Conservation (phyloP, 2,888 invertebrate genomes). For the Ametastegia equiseti region DNA sequence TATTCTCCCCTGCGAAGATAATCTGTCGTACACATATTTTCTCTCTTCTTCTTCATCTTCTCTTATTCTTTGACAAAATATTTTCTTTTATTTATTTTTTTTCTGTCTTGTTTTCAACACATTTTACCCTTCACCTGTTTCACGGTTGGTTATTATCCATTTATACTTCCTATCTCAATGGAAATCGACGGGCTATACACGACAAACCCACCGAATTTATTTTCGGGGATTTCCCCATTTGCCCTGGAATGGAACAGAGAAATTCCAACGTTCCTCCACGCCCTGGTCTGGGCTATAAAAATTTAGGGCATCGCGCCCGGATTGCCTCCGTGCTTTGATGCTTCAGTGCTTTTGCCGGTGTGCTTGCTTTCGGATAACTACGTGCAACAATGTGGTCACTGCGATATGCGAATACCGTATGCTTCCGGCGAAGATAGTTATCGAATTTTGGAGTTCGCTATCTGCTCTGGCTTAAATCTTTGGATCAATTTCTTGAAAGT, state of each 20-base stretch:
- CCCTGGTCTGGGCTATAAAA: neutral
- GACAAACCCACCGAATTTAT: neutral
- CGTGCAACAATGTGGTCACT: neutral
- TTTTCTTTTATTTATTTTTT: too few species aligned
- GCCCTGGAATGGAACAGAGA: neutral
- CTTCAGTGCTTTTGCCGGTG: neutral
- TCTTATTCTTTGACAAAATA: neutral
- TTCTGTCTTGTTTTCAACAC: neutral
- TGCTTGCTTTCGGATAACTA: constrained; percentile 31
- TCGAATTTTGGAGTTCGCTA: too few species aligned
- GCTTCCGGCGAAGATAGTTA: neutral
- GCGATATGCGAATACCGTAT: neutral
- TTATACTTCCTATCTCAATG: neutral
- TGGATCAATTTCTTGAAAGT: too few species aligned
- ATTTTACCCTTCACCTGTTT: neutral
- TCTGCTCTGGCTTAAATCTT: too few species aligned
- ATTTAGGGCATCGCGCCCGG: neutral
- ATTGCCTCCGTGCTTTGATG: constrained; percentile 8
- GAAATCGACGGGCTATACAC: neutral
- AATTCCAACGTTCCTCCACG: constrained; percentile 13
- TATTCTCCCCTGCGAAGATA: neutral
- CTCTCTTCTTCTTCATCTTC: neutral
- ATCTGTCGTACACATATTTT: neutral
- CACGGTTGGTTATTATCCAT: neutral
- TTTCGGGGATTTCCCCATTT: neutral